Evolutionary conservation across 2,888 invertebrate species (phyloP).

Genomic region (Nasonia oneida): DNA sequence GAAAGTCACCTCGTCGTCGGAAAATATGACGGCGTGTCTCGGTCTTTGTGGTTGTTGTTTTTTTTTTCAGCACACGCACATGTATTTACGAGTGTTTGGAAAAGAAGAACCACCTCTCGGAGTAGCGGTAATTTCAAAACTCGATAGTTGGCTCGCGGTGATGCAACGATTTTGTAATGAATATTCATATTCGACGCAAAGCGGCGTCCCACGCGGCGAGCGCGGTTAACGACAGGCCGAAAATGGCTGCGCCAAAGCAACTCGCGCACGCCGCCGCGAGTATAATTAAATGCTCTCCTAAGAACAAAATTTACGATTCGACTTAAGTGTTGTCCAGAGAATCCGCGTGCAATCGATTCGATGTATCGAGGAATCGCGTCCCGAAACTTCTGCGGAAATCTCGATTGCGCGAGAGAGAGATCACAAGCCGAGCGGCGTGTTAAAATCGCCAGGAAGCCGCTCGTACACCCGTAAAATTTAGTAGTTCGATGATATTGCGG

Average conservation of each 20-base stretch:
- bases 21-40: background rate
- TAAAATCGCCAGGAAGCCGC: constrained; percentile 5
- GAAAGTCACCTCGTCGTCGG: background rate
- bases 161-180: constrained; percentile 1
- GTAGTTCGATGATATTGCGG: background rate
- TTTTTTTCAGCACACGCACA: background rate
- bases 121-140: background rate
- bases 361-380: background rate
- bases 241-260: background rate
- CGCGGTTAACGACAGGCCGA: background rate
- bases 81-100: constrained; percentile 5
- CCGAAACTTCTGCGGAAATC: background rate
- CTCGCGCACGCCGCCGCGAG: too few species aligned
- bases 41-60: background rate
- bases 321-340: background rate
- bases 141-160: background rate
- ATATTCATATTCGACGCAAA: background rate
- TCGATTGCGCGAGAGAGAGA: background rate
- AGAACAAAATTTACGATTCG: background rate
- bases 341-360: background rate
- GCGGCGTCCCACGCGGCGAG: background rate
- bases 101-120: background rate
- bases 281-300: background rate
- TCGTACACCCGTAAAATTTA: background rate
- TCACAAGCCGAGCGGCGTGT: background rate